Conservation (phyloP, 2,113 vertebrate genomes). For the Corvus cornix region DNA sequence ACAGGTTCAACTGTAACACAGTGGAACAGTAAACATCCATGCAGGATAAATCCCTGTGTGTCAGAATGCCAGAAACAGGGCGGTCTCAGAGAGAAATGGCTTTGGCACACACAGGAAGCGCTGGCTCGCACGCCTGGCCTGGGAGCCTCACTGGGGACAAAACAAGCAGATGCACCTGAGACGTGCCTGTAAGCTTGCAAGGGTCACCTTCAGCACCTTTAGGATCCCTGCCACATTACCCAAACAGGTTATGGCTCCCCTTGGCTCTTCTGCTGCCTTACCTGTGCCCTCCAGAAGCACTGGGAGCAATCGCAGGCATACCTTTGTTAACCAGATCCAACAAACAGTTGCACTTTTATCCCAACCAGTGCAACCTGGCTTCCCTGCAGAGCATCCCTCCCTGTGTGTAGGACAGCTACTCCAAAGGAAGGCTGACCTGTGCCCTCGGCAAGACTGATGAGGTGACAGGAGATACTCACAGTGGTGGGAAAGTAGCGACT, state of each 20-base stretch:
- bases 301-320: neutral
- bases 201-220: neutral
- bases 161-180: neutral
- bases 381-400: neutral
- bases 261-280: neutral
- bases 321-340: neutral
- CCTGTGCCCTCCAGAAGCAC: neutral
- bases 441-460: neutral
- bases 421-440: neutral
- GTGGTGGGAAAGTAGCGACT: constrained; percentile 95
- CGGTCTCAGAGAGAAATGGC: neutral
- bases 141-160: neutral
- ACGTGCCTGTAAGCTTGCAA: neutral
- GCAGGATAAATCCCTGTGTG: neutral
- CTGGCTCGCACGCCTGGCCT: accelerated
- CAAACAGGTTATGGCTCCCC: neutral
- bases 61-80: neutral
- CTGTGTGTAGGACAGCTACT: neutral
- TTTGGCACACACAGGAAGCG: neutral
- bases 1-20: neutral
- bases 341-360: neutral
- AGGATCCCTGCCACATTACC: neutral
- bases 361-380: neutral
- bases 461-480: constrained; percentile 74
- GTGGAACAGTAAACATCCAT: neutral